Conservation (phyloP, 2,797 vertebrate species). For the Antennarius maculatus region DNA sequence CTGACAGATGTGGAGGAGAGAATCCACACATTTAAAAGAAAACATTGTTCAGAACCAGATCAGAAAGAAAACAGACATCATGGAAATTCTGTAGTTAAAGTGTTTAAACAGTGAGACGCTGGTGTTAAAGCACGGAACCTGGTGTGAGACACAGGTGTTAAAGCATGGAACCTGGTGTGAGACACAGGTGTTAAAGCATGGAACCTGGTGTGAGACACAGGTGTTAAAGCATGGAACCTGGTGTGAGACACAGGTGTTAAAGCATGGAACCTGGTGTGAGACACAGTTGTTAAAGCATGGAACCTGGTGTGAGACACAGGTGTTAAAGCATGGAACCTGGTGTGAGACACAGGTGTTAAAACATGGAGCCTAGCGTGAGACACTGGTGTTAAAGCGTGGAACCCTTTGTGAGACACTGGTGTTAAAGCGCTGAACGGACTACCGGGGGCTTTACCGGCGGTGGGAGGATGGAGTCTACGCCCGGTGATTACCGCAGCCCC, state of each 20-base stretch:
- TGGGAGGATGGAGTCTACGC: slow-evolving; percentile 75
- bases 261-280: slow-evolving; percentile 1
- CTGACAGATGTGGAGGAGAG: too few relatives aligned
- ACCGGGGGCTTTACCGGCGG: slow-evolving; percentile 79
- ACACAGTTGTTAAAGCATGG: slow-evolving; percentile 74
- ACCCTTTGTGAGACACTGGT: slow-evolving; percentile 53
- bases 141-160: slow-evolving; percentile 67
- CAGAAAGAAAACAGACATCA: too few relatives aligned
- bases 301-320: too few relatives aligned
- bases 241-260: too few relatives aligned
- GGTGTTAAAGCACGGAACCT: background rate
- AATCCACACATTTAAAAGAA: too few relatives aligned
- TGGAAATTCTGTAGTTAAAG: too few relatives aligned
- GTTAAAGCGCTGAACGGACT: slow-evolving; percentile 82
- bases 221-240: slow-evolving; percentile 76
- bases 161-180: too few relatives aligned
- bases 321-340: too few relatives aligned
- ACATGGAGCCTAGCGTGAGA: too few relatives aligned
- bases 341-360: slow-evolving; percentile 69
- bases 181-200: too few relatives aligned
- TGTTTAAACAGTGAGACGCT: too few relatives aligned
- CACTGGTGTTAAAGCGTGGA: background rate
- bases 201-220: slow-evolving; percentile 44
- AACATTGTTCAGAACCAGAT: too few relatives aligned
- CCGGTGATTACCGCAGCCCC: slow-evolving; percentile 76